phyloP scores from a whole-genome alignment of 2,113 vertebrate genomes.

The Charina bottae region DNA sequence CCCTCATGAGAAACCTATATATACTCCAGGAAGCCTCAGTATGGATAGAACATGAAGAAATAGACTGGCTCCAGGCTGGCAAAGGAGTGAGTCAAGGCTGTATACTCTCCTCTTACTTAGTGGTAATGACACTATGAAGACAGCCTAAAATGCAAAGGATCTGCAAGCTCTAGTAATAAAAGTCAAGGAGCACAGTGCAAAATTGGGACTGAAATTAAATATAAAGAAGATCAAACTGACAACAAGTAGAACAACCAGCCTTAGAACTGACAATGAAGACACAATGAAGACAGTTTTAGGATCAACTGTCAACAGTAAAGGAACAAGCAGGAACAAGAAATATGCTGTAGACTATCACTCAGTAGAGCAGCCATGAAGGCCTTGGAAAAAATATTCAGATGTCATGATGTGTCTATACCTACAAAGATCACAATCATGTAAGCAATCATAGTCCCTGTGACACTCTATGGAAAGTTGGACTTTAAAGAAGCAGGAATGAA shows the following conservation, averaged over 20 bases:
- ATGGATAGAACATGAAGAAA: neutral
- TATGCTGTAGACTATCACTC: neutral
- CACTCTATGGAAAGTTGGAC: neutral
- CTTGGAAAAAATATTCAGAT: neutral
- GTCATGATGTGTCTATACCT: neutral
- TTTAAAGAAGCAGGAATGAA: neutral
- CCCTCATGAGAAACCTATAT: neutral
- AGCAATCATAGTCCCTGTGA: neutral
- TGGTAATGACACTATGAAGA: neutral
- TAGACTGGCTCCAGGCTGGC: neutral
- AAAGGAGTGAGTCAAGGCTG: neutral
- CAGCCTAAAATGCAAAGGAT: neutral
- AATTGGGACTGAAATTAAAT: neutral
- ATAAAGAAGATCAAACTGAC: neutral
- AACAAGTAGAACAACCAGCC: neutral
- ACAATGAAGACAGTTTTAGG: neutral
- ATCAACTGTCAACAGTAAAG: too few relatives aligned
- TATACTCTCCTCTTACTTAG: neutral
- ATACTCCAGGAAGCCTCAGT: neutral
- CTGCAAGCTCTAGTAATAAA: neutral
- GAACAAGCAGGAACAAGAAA: neutral
- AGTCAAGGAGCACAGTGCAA: neutral
- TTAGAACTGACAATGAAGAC: neutral
- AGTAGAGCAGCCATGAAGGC: neutral
- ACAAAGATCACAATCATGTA: neutral